These are phyloP conservation scores for Merluccius polli DNA, from an alignment of 2,797 vertebrate species.

Conservation along the genomic window DNA sequence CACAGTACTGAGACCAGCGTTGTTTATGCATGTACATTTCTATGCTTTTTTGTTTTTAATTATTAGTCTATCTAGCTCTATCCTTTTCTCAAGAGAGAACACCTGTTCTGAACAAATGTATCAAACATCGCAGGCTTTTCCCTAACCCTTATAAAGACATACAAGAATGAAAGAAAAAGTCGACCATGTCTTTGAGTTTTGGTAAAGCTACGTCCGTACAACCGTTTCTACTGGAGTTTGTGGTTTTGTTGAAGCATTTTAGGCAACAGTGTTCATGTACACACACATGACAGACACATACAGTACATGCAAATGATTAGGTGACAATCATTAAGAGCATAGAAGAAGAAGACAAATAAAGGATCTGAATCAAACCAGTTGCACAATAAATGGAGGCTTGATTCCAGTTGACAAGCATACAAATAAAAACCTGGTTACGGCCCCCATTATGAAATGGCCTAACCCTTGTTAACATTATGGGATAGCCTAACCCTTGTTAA, in stretches of 20 bases:
- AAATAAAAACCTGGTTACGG: neutral
- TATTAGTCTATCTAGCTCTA: neutral
- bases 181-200: conserved; percentile 66
- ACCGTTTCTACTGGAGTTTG: conserved; percentile 72
- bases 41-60: conserved; percentile 35
- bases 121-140: neutral
- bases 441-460: neutral
- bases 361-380: conserved; percentile 32
- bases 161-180: conserved; percentile 23
- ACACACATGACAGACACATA: conserved; percentile 14
- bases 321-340: conserved; percentile 35
- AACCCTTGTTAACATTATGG: neutral
- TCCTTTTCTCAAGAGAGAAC: neutral
- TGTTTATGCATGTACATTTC: conserved; percentile 66
- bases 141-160: conserved; percentile 43
- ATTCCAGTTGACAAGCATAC: neutral
- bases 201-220: conserved; percentile 74
- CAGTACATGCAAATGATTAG: conserved; percentile 22
- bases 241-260: conserved; percentile 77
- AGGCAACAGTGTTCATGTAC: conserved; percentile 62
- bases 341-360: conserved; percentile 20
- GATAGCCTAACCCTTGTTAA: neutral
- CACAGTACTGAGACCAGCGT: conserved; percentile 61
- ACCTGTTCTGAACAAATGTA: neutral
- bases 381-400: conserved; percentile 23